phyloP scores from a whole-genome alignment of 2,113 vertebrate species.

The Pycnonotus jocosus region DNA sequence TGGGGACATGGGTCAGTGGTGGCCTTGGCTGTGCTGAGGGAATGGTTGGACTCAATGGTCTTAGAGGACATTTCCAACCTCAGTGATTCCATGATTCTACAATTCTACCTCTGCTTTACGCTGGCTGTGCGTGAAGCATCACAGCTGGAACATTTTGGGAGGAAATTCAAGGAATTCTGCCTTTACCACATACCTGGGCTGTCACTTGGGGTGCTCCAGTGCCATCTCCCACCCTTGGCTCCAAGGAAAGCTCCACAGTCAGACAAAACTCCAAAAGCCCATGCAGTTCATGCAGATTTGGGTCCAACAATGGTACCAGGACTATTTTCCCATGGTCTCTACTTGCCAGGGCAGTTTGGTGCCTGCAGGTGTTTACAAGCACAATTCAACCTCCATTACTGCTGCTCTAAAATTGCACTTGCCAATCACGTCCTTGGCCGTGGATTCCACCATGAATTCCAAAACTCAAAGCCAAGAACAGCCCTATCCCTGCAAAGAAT shows the following conservation, averaged over 20 bases:
- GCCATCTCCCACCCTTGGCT: background rate
- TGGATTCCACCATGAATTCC: fast-evolving
- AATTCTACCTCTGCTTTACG: background rate
- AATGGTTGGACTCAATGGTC: fast-evolving
- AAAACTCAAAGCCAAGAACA: background rate
- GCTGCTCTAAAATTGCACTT: background rate
- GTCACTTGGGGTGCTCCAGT: fast-evolving
- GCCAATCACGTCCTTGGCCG: background rate
- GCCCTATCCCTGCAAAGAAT: background rate
- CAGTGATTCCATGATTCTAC: background rate
- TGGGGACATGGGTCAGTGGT: background rate
- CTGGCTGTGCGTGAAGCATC: background rate
- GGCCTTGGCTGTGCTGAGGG: background rate
- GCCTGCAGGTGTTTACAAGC: background rate
- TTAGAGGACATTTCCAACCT: background rate
- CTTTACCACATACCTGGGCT: background rate
- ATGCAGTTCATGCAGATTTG: fast-evolving
- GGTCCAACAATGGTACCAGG: background rate
- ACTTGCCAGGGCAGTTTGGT: background rate
- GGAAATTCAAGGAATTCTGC: background rate
- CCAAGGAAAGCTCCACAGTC: background rate
- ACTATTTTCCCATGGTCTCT: background rate
- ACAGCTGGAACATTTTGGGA: background rate
- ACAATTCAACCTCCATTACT: background rate
- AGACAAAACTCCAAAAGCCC: background rate